Percentiles rank a stretch among this genome's conserved stretches.
These are phyloP conservation scores for Palythoa caribaeorum DNA, from an alignment of 92 coral and sea anemone species.

Conservation along the genomic window DNA sequence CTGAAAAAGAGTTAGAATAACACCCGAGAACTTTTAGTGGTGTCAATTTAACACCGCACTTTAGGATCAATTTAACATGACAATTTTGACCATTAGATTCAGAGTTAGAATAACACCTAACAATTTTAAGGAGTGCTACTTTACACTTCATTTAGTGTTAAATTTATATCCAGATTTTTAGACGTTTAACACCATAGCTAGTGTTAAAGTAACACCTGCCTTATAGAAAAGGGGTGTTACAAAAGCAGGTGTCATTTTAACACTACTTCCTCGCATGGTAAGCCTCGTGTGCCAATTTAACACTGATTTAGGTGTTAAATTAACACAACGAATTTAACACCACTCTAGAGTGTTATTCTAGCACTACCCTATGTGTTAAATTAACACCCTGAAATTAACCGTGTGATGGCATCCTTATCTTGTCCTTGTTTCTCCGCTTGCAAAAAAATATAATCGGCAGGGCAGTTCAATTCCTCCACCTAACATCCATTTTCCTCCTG, in stretches of 20 bases:
- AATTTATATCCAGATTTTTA: background rate
- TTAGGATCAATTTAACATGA: slow-evolving; percentile 30
- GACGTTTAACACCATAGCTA: slow-evolving; percentile 24
- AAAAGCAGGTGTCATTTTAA: slow-evolving; percentile 25
- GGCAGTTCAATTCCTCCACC: too few species aligned
- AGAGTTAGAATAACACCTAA: slow-evolving; percentile 32
- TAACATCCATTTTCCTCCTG: too few species aligned
- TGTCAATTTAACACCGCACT: slow-evolving; percentile 38
- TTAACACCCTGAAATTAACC: slow-evolving; percentile 30
- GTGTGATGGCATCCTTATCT: too few species aligned
- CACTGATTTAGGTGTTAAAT: slow-evolving; percentile 18
- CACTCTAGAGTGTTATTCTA: slow-evolving; percentile 2
- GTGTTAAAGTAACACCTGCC: slow-evolving; percentile 25
- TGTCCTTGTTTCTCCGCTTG: too few species aligned
- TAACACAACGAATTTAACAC: slow-evolving; percentile 28
- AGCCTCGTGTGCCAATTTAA: slow-evolving; percentile 17
- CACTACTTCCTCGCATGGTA: slow-evolving; percentile 15
- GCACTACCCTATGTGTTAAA: slow-evolving; percentile 9
- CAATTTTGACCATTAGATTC: slow-evolving; percentile 33
- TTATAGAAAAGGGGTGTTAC: slow-evolving; percentile 29
- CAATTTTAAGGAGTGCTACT: slow-evolving; percentile 2
- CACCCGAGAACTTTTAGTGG: slow-evolving; percentile 19
- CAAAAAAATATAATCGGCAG: too few species aligned
- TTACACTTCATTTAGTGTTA: slow-evolving; percentile 26
- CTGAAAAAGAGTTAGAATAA: slow-evolving; percentile 50